Base-by-base conservation (phyloP, 1,140 invertebrate species). In the Pemphigus obesinymphae region DNA sequence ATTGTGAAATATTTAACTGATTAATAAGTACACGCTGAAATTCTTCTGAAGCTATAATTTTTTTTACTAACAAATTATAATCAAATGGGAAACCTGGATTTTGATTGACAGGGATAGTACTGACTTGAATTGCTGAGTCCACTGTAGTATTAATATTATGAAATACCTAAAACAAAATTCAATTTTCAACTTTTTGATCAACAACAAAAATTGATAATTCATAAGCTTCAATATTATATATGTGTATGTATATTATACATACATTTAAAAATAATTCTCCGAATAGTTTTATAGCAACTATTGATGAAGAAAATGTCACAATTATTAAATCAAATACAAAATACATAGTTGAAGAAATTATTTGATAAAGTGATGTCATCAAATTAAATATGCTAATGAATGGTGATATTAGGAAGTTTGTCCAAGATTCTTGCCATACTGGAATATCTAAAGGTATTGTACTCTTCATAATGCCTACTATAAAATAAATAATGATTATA, bases 271-370 rank as follows among this genome's bases (percentile, higher is more conserved):
- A 80, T 43, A 43, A n/a, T 63, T 80, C 23, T 1, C 76, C 76
- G 63, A 61, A 80, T 26, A 80, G 7, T 61, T 61, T 45, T 63
- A 80, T 29, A 6, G 37, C 55, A 20, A 80, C 37, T 40, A 63
- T 29, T 20, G 23, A 63, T 63, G 76, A 80, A 31, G 76, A 55
- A 29, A 61, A 63, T 6, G 3, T 15, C 10, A 80, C 23, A 63
- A 13, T 63, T 61, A 63, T 20, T 63, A 80, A 43, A 61, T 80
- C 76, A 17, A 80, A 29, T 61, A 80, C 76, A 80, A 80, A 80
- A 31, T 43, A 13, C 1, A 45, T 0, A 29, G 76, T 80, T 29
- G 76, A 80, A 20, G 37, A 45, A 11, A 80, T 63, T 29, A 45
- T 61, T 43, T 61, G 55, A 63, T 3, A 80, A 45, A 80, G 31